Evolutionary conservation across 2,113 vertebrate species (phyloP), one percentile per base, ranked within the genome.

Genomic region (Clarias gariepinus): DNA sequence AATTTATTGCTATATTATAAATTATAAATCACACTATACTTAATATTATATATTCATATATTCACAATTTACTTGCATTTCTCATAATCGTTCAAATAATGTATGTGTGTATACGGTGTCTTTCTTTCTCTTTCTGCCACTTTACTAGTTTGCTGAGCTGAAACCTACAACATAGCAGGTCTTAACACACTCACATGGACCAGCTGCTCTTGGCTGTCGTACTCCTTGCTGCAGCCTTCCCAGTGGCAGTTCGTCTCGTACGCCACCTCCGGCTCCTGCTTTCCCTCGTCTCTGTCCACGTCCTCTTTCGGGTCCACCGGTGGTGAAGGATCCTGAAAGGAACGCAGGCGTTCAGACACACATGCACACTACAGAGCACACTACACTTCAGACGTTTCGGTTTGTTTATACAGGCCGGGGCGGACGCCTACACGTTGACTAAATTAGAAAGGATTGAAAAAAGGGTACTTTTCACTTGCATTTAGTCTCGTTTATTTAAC

Each of bases 211-310:
- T 97, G 97, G 0, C 95, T 97, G 95, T 97, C 97, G 89, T 96
- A 97, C 95, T 97, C 96, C 90, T 96, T 92, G 4, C 94, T 92
- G 92, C 97, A 97, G 88, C 95, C 95, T 92, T 97, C 96, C 97
- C 97, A 97, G 91, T 96, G 96, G 95, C 97, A 97, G 95, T 97
- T 97, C 60, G 96, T 97, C 94, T 97, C 96, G 0, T 97, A 97
- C 89, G 96, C 94, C 89, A 96, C 95, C 95, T 97, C 97, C 1
- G 96, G 95, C 91, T 97, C 96, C 92, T 97, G 96, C 86, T 96
- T 97, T 91, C 95, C 96, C 92, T 97, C 97, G 88, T 97, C 96
- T 92, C 96, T 96, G 93, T 97, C 96, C 90, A 96, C 94, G 93
- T 97, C 97, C 90, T 97, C 97, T 90, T 97, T 97, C 83, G 97